These are phyloP conservation scores for Cephus sareptanus DNA, from an alignment of 2,888 invertebrate species.

Conservation along the genomic window DNA sequence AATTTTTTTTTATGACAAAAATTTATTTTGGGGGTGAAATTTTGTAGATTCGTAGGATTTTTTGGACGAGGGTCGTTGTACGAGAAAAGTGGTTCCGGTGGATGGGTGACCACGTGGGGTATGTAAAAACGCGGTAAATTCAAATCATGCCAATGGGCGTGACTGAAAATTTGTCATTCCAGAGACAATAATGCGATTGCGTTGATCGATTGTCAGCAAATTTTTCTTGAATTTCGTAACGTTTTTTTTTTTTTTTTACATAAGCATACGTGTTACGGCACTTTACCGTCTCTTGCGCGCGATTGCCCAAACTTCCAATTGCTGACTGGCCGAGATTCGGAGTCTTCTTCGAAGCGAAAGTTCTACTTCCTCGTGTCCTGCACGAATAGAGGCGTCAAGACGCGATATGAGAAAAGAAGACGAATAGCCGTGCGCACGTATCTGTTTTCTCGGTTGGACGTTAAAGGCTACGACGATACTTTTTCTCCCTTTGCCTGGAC, in stretches of 20 bases:
- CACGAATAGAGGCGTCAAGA: background rate
- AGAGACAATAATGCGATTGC: background rate
- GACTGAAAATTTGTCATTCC: background rate
- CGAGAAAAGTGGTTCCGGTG: too few relatives aligned
- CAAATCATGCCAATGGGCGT: background rate
- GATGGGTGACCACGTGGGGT: too few relatives aligned
- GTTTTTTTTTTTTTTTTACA: background rate
- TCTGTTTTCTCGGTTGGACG: background rate
- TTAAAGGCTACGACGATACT: background rate
- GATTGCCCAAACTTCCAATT: background rate
- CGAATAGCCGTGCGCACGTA: background rate
- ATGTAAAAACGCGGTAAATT: too few relatives aligned
- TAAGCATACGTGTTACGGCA: background rate
- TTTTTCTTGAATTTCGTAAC: background rate
- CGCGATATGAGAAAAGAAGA: background rate
- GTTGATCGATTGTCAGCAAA: background rate
- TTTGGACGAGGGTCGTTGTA: too few relatives aligned
- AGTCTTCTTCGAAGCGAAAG: background rate
- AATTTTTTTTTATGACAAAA: background rate
- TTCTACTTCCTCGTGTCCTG: too few relatives aligned
- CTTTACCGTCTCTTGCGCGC: background rate
- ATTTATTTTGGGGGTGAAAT: background rate
- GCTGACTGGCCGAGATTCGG: background rate
- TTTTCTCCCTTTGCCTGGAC: constrained; percentile 11
- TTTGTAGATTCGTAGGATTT: too few relatives aligned